Evolutionary conservation across 2,113 vertebrate genomes (phyloP).

Genomic region (Amphiprion percula): DNA sequence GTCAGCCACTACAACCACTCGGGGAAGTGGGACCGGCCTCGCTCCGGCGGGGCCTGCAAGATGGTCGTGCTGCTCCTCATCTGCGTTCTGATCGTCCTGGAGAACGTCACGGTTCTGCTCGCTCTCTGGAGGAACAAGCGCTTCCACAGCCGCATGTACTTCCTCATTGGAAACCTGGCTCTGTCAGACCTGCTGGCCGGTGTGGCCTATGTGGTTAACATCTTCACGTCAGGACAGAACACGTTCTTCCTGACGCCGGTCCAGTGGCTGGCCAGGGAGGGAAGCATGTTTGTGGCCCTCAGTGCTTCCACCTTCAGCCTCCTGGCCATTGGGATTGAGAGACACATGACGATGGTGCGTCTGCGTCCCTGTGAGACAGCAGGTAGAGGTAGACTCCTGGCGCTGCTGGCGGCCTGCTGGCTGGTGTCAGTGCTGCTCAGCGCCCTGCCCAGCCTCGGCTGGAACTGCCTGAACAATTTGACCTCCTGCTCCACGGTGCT

Average conservation of each 20-base stretch:
- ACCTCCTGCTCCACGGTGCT: constrained; percentile 84
- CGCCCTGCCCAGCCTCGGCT: constrained; percentile 83
- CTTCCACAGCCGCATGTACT: constrained; percentile 87
- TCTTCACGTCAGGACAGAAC: constrained; percentile 80
- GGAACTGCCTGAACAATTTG: constrained; percentile 83
- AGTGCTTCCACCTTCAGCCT: constrained; percentile 87
- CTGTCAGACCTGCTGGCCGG: constrained; percentile 86
- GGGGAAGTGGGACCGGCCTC: constrained; percentile 81
- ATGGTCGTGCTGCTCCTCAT: constrained; percentile 79
- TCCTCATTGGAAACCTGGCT: constrained; percentile 86
- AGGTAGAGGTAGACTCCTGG: constrained; percentile 79
- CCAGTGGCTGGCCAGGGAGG: constrained; percentile 86
- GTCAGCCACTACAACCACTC: constrained; percentile 85
- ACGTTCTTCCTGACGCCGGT: constrained; percentile 81
- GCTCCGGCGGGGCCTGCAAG: constrained; percentile 68
- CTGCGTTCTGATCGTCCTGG: constrained; percentile 84
- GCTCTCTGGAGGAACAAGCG: constrained; percentile 85
- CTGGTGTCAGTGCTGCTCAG: constrained; percentile 83
- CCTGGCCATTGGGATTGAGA: constrained; percentile 85
- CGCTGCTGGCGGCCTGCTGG: constrained; percentile 85
- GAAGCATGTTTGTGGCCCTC: constrained; percentile 87
- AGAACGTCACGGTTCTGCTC: constrained; percentile 84
- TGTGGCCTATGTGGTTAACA: constrained; percentile 85
- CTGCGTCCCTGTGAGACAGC: constrained; percentile 82
- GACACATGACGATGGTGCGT: constrained; percentile 87